Base-by-base conservation (phyloP, 2,113 vertebrate species). In the Pampusana beccarii region DNA sequence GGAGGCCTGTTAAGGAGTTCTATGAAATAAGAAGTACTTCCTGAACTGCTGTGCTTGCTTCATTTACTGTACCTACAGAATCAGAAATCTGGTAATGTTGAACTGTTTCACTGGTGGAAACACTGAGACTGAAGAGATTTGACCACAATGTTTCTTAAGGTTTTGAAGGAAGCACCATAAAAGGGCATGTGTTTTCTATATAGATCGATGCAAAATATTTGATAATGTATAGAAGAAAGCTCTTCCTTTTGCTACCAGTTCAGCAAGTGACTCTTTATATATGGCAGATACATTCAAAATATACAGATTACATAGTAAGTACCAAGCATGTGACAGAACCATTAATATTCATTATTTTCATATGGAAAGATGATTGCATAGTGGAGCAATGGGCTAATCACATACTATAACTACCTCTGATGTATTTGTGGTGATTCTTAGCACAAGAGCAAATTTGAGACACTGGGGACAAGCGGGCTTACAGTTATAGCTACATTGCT, bases 271-370 rank as follows among this genome's bases (percentile, higher is more conserved):
- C 10, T 72, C 64, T 57, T 26, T 51, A 10, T 36, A 5, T 2
- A 3, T 0, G 2, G 11, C 23, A 67, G 21, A 15, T 2, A 23
- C 11, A 28, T 66, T n/a, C 5, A 67, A 28, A 62, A 38, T 46
- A 5, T 1, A 8, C 1, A 64, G 17, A 8, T 54, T 13, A 6
- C 1, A 10, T 5, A 73, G 40, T n/a, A 84, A 86, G 62, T 23
- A 64, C 25, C 62, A 56, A 67, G 15, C 40, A 24, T 36, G 16
- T 2, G 8, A 25, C 4, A 62, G 21, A 79, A 44, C 13, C 10
- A n/a, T 40, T 40, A 31, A 13, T 24, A 16, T 4, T 54, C 6
- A 4, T 53, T 60, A 33, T 42, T 65, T 84, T 71, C 62, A 36
- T 5, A 25, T 2, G 16, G 16, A 77, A 67, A 44, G 48, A 60